These are phyloP conservation scores for Diabrotica balteata DNA, from an alignment of 2,888 invertebrate species.

Conservation along the genomic window DNA sequence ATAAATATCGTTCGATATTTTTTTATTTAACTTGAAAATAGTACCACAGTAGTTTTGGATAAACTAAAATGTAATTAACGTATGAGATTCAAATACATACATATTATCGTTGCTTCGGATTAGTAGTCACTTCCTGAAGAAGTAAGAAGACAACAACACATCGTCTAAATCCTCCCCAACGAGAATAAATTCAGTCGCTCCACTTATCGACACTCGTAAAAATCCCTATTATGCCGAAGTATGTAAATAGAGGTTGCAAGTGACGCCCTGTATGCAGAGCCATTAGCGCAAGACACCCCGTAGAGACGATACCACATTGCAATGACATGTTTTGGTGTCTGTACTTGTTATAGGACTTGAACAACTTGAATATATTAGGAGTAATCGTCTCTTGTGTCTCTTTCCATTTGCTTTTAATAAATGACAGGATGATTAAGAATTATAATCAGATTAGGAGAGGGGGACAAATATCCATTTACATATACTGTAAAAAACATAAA, in stretches of 20 bases:
- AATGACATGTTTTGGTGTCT: conserved; percentile 44
- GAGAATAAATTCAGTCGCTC: conserved; percentile 53
- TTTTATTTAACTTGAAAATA: too few species aligned
- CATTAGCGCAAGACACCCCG: conserved; percentile 50
- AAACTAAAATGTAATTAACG: too few species aligned
- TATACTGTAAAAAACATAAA: too few species aligned
- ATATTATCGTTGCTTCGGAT: neutral
- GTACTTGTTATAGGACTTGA: conserved; percentile 25
- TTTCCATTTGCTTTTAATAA: neutral
- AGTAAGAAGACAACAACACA: conserved; percentile 27
- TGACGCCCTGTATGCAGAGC: conserved; percentile 52
- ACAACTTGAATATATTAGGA: conserved; percentile 19
- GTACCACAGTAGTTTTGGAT: too few species aligned
- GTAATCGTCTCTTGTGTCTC: conserved; percentile 1
- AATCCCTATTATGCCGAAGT: conserved; percentile 54
- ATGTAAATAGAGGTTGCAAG: conserved; percentile 54
- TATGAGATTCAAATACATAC: too few species aligned
- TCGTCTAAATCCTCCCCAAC: conserved; percentile 51
- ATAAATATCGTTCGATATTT: too few species aligned
- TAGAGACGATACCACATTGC: conserved; percentile 46
- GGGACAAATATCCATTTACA: too few species aligned
- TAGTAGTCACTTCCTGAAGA: conserved; percentile 1
- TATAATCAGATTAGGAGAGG: too few species aligned
- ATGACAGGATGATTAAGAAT: too few species aligned
- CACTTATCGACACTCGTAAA: conserved; percentile 54